Conservation (phyloP, 2,888 invertebrate species). For the Pemphredon lugubris region DNA sequence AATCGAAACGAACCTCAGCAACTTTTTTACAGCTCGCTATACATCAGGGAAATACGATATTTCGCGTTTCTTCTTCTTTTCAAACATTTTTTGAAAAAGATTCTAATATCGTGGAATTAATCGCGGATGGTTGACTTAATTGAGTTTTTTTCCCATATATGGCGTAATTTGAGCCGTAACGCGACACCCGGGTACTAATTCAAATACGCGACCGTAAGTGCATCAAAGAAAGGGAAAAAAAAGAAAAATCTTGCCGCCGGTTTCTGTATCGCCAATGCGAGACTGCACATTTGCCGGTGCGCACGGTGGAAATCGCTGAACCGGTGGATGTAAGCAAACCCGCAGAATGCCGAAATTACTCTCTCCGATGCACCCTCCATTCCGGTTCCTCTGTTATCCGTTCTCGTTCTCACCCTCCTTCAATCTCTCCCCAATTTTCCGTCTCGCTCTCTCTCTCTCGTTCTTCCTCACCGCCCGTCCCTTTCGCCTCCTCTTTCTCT, state of each 20-base stretch:
- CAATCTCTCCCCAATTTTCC: slow-evolving; percentile 33
- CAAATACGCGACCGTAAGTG: too few relatives aligned
- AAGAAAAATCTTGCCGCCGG: slow-evolving; percentile 23
- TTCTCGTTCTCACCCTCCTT: slow-evolving; percentile 65
- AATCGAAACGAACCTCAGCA: too few relatives aligned
- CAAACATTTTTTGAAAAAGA: too few relatives aligned
- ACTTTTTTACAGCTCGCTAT: too few relatives aligned
- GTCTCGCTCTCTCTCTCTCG: slow-evolving; percentile 8
- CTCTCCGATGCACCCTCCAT: slow-evolving; percentile 77
- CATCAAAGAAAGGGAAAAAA: neutral
- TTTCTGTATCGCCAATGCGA: slow-evolving; percentile 32
- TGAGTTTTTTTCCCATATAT: too few relatives aligned
- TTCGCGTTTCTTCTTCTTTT: too few relatives aligned
- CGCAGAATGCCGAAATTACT: slow-evolving; percentile 79
- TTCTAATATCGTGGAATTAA: too few relatives aligned
- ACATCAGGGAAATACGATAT: too few relatives aligned
- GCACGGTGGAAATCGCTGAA: slow-evolving; percentile 70
- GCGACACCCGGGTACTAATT: too few relatives aligned
- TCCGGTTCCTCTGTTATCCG: slow-evolving; percentile 69
- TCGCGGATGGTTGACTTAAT: too few relatives aligned
- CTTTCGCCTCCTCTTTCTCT: slow-evolving; percentile 30
- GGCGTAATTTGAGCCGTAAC: too few relatives aligned
- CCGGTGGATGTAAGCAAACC: slow-evolving; percentile 78
- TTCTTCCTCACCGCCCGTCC: slow-evolving; percentile 2
- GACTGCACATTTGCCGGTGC: slow-evolving; percentile 54